Base-by-base conservation (phyloP, 2,888 invertebrate species). In the Phoenoteleia sp. region DNA sequence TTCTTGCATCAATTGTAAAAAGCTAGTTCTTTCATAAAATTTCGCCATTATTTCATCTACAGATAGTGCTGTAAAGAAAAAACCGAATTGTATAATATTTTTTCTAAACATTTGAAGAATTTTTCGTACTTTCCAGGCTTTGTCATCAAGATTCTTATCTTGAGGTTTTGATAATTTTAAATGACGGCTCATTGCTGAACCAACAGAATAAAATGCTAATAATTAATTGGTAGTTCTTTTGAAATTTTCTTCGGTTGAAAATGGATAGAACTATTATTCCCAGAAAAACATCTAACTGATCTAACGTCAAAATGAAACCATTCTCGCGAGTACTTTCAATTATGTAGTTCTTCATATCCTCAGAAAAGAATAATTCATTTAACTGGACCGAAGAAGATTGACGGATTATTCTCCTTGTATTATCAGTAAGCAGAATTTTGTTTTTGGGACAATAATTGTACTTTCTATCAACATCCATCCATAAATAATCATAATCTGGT, bases 31-130 rank as follows among this genome's bases (percentile, higher is more conserved):
- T 79, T 75, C 79, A 64, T 71, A 58, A 66, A 80, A 85, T 80
- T 74, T 76, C 11, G 72, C 76, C 76, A 85, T 85, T 75, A 85
- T 82, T 60, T 75, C 79, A 42, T 85, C 71, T 9, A 85, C 29
- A 21, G 81, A 75, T 23, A 83, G 56, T 66, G 80, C 80, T 25
- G 81, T 56, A 27, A 45, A 66, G 76, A 77, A 85, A 69, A 76
- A 67, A n/a, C 52, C 81, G 58, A 85, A 80, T 36, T 75, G 80
- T 27, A 19, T n/a, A 54, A n/a, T 45, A 56, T 85, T 82, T 45
- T 54, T 82, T 29, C 69, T 72, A 15, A 45, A 45, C 27, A 58
- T 33, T 19, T 58, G 33, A 58, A 58, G 13, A 36, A 58, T 19
- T 0, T 29, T 33, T 2, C 56, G 19, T 29, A 58, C 36, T 58